A percentile compares a stretch with the other conserved stretches of the same genome.
Evolutionary conservation across 1,140 invertebrate genomes (phyloP).

Genomic region (Diabrotica undecimpunctata): DNA sequence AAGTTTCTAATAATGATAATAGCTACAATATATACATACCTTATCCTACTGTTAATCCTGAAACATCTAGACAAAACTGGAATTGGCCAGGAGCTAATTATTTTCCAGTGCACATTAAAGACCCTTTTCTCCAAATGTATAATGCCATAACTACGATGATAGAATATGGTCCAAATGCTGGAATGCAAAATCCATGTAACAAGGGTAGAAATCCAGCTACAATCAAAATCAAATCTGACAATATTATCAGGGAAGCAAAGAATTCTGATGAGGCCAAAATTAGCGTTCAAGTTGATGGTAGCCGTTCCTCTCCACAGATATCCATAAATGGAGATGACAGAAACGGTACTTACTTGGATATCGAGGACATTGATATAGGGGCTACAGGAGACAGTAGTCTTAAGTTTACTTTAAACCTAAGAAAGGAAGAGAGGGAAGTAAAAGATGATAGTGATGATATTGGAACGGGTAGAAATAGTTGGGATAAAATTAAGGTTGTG

Average conservation of each 20-base stretch:
- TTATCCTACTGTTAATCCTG: background rate
- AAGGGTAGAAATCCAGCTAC: background rate
- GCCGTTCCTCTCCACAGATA: slow-evolving; percentile 8
- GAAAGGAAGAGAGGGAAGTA: slow-evolving; percentile 13
- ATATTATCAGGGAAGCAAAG: background rate
- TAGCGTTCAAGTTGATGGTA: slow-evolving; percentile 9
- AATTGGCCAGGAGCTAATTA: slow-evolving; percentile 50
- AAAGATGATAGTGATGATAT: slow-evolving; percentile 1
- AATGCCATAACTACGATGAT: slow-evolving; percentile 53
- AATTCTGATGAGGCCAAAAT: slow-evolving; percentile 4
- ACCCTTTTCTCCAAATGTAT: slow-evolving; percentile 52
- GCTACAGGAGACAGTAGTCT: slow-evolving; percentile 19
- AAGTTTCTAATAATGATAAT: slow-evolving; percentile 6
- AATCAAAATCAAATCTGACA: background rate
- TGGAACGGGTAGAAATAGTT: slow-evolving; percentile 11
- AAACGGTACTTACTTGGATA: slow-evolving; percentile 23
- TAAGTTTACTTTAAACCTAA: slow-evolving; percentile 15
- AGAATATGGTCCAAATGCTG: slow-evolving; percentile 54
- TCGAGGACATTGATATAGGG: slow-evolving; percentile 34
- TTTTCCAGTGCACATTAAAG: slow-evolving; percentile 56
- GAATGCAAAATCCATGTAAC: slow-evolving; percentile 26
- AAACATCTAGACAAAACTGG: slow-evolving; percentile 33
- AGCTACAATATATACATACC: slow-evolving; percentile 11
- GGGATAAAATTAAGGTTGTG: slow-evolving; percentile 17
- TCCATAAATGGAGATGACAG: slow-evolving; percentile 10